Conservation (phyloP, 2,888 invertebrate genomes). For the Heliconius aoede region DNA sequence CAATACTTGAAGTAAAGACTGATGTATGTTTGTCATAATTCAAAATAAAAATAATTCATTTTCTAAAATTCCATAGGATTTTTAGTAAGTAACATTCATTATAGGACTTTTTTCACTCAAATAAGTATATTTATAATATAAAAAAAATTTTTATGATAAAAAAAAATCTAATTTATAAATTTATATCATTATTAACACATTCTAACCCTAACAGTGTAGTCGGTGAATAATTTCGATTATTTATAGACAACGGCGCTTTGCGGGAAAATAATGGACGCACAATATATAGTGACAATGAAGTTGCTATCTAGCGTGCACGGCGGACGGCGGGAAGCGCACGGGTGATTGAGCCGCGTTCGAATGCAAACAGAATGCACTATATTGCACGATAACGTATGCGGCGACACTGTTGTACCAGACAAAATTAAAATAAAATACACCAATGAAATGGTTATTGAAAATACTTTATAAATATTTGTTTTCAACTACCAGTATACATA, state of each 20-base stretch:
- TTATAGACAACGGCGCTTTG: slow-evolving; percentile 28
- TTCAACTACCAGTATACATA: neutral
- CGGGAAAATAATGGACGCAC: slow-evolving; percentile 31
- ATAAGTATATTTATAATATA: too few species aligned
- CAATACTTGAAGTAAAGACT: too few species aligned
- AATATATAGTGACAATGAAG: slow-evolving; percentile 61
- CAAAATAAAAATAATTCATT: too few species aligned
- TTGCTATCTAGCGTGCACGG: slow-evolving; percentile 67
- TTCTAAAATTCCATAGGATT: too few species aligned
- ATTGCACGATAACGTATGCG: slow-evolving; percentile 33
- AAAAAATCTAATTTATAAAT: neutral
- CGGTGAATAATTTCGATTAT: slow-evolving; percentile 25
- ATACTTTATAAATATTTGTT: slow-evolving; percentile 18
- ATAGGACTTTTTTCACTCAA: too few species aligned
- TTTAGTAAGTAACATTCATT: too few species aligned
- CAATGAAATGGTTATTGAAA: slow-evolving; percentile 18
- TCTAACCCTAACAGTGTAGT: neutral
- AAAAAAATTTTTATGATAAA: neutral
- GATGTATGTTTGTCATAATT: too few species aligned
- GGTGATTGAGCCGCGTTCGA: slow-evolving; percentile 68
- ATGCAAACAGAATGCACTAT: slow-evolving; percentile 58
- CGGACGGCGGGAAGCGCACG: slow-evolving; percentile 60
- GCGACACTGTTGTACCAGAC: slow-evolving; percentile 26
- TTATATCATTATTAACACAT: neutral
- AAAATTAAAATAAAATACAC: slow-evolving; percentile 29